phyloP scores from a whole-genome alignment of 1,140 invertebrate species.

The Wasmannia auropunctata region DNA sequence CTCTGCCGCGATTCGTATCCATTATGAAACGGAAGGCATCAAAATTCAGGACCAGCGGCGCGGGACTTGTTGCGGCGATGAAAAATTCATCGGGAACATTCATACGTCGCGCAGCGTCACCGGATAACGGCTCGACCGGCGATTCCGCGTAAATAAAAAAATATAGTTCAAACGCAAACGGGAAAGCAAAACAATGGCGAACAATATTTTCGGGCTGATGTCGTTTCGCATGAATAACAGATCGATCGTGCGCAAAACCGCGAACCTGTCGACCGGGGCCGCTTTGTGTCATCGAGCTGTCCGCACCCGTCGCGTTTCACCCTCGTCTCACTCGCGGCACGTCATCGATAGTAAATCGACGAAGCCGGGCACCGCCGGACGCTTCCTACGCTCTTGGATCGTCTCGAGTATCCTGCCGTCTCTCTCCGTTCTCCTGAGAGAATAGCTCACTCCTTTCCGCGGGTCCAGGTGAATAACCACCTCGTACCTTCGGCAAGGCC shows the following conservation, averaged over 20 bases:
- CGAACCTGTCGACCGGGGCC: not conserved
- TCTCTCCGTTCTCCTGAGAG: not conserved
- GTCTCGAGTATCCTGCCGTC: not conserved
- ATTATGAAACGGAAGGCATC: conserved; percentile 46
- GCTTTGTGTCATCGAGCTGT: not conserved
- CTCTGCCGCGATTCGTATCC: not conserved
- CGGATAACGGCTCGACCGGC: conserved; percentile 21
- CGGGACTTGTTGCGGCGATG: conserved; percentile 43
- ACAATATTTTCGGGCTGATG: conserved; percentile 10
- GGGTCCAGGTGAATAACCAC: conserved; percentile 52
- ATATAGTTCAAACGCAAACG: conserved; percentile 21
- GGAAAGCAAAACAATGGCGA: not conserved
- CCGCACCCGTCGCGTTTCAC: not conserved
- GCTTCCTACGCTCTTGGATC: conserved; percentile 41
- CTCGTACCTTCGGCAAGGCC: conserved; percentile 52
- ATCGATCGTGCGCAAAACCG: conserved; percentile 1
- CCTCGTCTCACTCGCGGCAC: not conserved
- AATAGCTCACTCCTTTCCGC: not conserved
- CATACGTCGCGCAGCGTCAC: conserved; percentile 1
- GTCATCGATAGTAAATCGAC: not conserved
- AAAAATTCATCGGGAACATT: conserved; percentile 49
- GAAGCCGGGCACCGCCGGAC: not conserved
- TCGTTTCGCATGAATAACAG: conserved; percentile 26
- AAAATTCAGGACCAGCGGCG: conserved; percentile 10
- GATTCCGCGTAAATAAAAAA: conserved; percentile 36